phyloP scores from a whole-genome alignment of 2,888 invertebrate genomes.

The Aleiodes leptofemur region DNA sequence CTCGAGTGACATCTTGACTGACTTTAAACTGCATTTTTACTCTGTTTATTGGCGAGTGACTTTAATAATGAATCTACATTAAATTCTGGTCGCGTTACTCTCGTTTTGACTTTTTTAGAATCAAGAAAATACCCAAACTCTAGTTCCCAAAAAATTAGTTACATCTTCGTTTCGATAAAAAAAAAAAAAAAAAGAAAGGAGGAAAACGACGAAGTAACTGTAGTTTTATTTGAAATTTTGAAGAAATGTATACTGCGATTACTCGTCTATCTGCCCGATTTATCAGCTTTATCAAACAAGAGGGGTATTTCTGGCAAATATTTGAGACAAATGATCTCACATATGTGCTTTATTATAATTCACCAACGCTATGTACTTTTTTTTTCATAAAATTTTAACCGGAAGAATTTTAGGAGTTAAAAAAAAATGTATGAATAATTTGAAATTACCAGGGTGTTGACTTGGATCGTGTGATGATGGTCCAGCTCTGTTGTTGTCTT shows the following conservation, averaged over 20 bases:
- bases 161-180: constrained; percentile 50
- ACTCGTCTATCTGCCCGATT: constrained; percentile 27
- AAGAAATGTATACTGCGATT: constrained; percentile 25
- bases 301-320: constrained; percentile 38
- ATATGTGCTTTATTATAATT: not conserved
- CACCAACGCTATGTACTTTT: constrained; percentile 34
- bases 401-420: constrained; percentile 28
- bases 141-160: constrained; percentile 69
- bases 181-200: constrained; percentile 20
- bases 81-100: constrained; percentile 67
- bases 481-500: constrained; percentile 82
- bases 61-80: constrained; percentile 72
- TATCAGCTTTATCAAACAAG: constrained; percentile 35
- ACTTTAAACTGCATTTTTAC: constrained; percentile 76
- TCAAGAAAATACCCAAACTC: constrained; percentile 73
- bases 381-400: constrained; percentile 18
- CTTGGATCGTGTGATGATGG: constrained; percentile 78
- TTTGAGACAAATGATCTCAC: constrained; percentile 22
- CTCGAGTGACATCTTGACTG: constrained; percentile 76
- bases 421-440: constrained; percentile 54
- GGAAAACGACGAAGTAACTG: too few relatives aligned
- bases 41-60: constrained; percentile 72
- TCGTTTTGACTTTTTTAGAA: constrained; percentile 68
- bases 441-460: constrained; percentile 81
- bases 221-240: constrained; percentile 9